phyloP scores from a whole-genome alignment of 1,140 invertebrate species.

The Subanguina moxae region DNA sequence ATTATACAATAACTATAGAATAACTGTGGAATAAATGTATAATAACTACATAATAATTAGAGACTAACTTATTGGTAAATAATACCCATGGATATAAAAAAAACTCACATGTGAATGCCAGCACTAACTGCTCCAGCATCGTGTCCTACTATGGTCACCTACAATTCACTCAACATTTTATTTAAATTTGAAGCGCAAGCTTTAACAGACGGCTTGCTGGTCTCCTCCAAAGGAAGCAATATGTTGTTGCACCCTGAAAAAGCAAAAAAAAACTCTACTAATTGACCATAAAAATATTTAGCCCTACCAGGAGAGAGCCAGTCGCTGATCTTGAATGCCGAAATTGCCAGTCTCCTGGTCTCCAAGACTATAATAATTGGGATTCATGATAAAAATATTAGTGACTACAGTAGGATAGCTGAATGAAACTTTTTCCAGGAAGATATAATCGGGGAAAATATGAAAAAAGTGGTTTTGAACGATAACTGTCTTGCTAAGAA shows the following conservation, averaged over 20 bases:
- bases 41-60: too few species aligned
- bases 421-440: too few species aligned
- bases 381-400: not conserved
- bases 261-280: too few species aligned
- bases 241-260: slow-evolving; percentile 52
- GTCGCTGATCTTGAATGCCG: slow-evolving; percentile 75
- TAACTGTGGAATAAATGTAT: too few species aligned
- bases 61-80: too few species aligned
- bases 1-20: too few species aligned
- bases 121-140: slow-evolving; percentile 78
- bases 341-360: slow-evolving; percentile 61
- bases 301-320: slow-evolving; percentile 71
- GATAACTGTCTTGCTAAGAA: too few species aligned
- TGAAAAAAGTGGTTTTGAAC: too few species aligned
- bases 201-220: slow-evolving; percentile 62
- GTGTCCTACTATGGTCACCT: slow-evolving; percentile 60
- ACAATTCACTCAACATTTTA: slow-evolving; percentile 1
- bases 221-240: slow-evolving; percentile 60
- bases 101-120: slow-evolving; percentile 65
- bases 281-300: too few species aligned
- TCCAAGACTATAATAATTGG: slow-evolving; percentile 54
- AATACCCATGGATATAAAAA: too few species aligned
- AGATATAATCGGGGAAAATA: too few species aligned
- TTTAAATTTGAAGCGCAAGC: not conserved
- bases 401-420: too few species aligned